Evolutionary conservation across 2,888 invertebrate species (phyloP).

Genomic region (Theodoxus fluviatilis): DNA sequence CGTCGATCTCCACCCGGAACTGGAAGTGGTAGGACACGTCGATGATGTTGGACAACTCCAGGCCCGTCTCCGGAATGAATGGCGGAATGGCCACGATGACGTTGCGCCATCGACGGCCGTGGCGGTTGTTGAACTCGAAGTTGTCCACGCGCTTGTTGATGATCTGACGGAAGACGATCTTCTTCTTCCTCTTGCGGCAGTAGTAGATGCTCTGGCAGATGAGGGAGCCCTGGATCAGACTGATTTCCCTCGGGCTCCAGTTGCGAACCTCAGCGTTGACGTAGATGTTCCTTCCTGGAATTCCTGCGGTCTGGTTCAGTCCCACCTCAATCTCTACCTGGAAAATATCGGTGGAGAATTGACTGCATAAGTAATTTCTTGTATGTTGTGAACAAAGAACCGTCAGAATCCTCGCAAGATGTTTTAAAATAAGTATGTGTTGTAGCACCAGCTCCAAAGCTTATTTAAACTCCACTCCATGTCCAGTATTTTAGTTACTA

Average conservation of each 20-base stretch:
- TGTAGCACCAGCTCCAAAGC: too few relatives aligned
- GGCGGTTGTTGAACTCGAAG: slow-evolving; percentile 52
- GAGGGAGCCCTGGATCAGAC: slow-evolving; percentile 51
- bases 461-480: too few relatives aligned
- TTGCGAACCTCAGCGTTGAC: slow-evolving; percentile 60
- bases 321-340: slow-evolving; percentile 42
- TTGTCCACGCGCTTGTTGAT: slow-evolving; percentile 62
- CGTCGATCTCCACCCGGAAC: slow-evolving; percentile 50
- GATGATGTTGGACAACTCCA: slow-evolving; percentile 62
- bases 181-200: slow-evolving; percentile 45
- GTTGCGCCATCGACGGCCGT: slow-evolving; percentile 61
- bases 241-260: slow-evolving; percentile 50
- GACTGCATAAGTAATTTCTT: too few relatives aligned
- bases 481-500: too few relatives aligned
- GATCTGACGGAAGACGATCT: slow-evolving; percentile 46
- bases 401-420: too few relatives aligned
- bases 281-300: slow-evolving; percentile 61
- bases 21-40: slow-evolving; percentile 59
- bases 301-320: slow-evolving; percentile 53
- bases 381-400: too few relatives aligned
- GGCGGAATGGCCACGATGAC: slow-evolving; percentile 62
- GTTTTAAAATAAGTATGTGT: too few relatives aligned
- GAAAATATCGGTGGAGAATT: too few relatives aligned
- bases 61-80: slow-evolving; percentile 60
- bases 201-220: slow-evolving; percentile 59